Base-by-base conservation (phyloP, 2,888 invertebrate species). In the Phyllotreta striolata region DNA sequence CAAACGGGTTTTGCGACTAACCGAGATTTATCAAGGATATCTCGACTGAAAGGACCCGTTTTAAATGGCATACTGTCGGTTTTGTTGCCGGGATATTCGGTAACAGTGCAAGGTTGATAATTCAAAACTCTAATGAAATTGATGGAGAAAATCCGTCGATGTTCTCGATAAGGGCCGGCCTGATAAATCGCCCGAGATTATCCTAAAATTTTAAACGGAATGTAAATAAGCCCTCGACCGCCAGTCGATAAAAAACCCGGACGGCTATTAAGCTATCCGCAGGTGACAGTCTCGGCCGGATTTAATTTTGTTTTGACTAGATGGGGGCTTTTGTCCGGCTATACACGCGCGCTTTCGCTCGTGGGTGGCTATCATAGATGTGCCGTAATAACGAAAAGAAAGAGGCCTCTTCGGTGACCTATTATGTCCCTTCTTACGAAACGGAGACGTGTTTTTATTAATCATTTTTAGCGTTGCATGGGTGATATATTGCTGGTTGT, bases 101-200 rank as follows among this genome's bases (percentile, higher is more conserved):
- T 59, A 52, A 59, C 52, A 59, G 51, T 43, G 60, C 60, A 60
- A 60, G 60, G 60, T 60, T 60, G 60, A 59, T 54, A 24, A 24
- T 24, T 4, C 24, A 24, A 24, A 24, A 24, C 24, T 24, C 2
- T 4, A 24, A n/a, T n/a, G n/a, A n/a, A n/a, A n/a, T n/a, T 24
- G 24, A 24, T 24, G 24, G 24, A 24, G 24, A 24, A 24, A n/a
- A n/a, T n/a, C n/a, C n/a, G n/a, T n/a, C n/a, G n/a, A n/a, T n/a
- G n/a, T 24, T 4, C 4, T 24, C 2, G 24, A 24, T 24, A 24
- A 24, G 24, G n/a, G n/a, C n/a, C n/a, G n/a, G 64, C 47, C 66
- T 69, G 69, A 69, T 69, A 69, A 69, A 69, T 67, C 58, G 66
- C 59, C n/a, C 41, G 59, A 67, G 69, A 69, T 69, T 69, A 69